Percentiles rank a stretch among this genome's conserved stretches.
Conservation (phyloP, 2,797 vertebrate species). For the Megaceryle alcyon region DNA sequence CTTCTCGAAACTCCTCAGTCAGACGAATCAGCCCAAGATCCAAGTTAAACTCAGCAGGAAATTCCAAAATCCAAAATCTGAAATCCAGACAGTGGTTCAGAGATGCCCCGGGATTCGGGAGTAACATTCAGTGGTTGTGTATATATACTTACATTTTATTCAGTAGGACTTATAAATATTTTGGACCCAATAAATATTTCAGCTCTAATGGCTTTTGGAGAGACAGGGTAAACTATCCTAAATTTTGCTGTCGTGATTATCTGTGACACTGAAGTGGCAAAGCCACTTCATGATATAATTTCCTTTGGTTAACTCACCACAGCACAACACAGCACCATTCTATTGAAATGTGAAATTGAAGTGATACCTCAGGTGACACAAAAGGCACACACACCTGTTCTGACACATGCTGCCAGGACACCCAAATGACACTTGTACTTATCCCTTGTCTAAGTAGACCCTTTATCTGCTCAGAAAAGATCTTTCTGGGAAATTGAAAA, state of each 20-base stretch:
- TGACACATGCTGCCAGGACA: not conserved
- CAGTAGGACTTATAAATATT: not conserved
- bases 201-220: not conserved
- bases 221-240: not conserved
- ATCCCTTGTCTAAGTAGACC: not conserved
- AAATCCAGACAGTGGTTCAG: slow-evolving; percentile 41
- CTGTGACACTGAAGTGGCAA: not conserved
- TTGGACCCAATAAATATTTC: not conserved
- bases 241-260: not conserved
- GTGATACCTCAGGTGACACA: not conserved
- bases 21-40: slow-evolving; percentile 91
- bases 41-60: slow-evolving; percentile 97
- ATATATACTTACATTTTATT: not conserved
- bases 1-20: slow-evolving; percentile 92
- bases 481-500: not conserved
- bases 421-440: not conserved
- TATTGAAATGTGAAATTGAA: not conserved
- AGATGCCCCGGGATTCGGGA: not conserved
- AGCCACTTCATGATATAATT: not conserved
- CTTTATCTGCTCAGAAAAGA: not conserved
- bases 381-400: not conserved
- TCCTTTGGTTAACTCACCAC: not conserved
- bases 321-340: not conserved
- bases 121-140: not conserved
- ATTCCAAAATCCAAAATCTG: slow-evolving; percentile 97